A percentile compares a stretch with the other conserved stretches of the same genome.
These are phyloP conservation scores for Perccottus glenii DNA, from an alignment of 2,113 vertebrate genomes.

Conservation along the genomic window DNA sequence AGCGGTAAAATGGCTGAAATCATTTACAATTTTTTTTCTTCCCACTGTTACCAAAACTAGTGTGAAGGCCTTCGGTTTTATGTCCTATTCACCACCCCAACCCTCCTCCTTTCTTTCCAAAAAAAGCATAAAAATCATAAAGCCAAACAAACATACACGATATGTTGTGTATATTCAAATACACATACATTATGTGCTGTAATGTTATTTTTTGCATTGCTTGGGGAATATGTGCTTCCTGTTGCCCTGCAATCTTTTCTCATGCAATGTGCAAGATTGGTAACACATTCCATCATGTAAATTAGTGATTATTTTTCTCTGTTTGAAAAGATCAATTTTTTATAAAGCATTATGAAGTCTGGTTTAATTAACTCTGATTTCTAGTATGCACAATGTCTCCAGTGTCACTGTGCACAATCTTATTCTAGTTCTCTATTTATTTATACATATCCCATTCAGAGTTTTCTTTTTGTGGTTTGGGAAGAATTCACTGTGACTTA, in stretches of 20 bases:
- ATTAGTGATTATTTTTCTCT: slow-evolving; percentile 67
- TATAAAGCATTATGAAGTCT: slow-evolving; percentile 55
- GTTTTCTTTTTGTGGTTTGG: slow-evolving; percentile 67
- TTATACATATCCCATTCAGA: slow-evolving; percentile 56
- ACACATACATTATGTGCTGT: neutral
- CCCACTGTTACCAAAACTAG: too few relatives aligned
- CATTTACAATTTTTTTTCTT: too few relatives aligned
- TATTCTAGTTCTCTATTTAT: slow-evolving; percentile 73
- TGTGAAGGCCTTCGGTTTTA: too few relatives aligned
- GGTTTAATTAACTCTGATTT: slow-evolving; percentile 60
- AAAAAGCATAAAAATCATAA: too few relatives aligned
- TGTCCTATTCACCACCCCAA: too few relatives aligned
- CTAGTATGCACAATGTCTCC: slow-evolving; percentile 60
- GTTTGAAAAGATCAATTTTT: slow-evolving; percentile 34
- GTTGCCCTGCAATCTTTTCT: slow-evolving; percentile 39
- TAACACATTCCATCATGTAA: slow-evolving; percentile 40
- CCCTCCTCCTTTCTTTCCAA: too few relatives aligned
- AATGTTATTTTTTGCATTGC: neutral
- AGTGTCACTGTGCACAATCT: slow-evolving; percentile 53
- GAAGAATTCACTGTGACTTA: slow-evolving; percentile 65
- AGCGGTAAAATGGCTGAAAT: too few relatives aligned
- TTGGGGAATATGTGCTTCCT: slow-evolving; percentile 1
- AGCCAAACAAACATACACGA: too few relatives aligned
- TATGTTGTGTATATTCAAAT: neutral
- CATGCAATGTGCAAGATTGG: slow-evolving; percentile 13